phyloP scores from a whole-genome alignment of 2,888 invertebrate species.

The Pinctada fucata region DNA sequence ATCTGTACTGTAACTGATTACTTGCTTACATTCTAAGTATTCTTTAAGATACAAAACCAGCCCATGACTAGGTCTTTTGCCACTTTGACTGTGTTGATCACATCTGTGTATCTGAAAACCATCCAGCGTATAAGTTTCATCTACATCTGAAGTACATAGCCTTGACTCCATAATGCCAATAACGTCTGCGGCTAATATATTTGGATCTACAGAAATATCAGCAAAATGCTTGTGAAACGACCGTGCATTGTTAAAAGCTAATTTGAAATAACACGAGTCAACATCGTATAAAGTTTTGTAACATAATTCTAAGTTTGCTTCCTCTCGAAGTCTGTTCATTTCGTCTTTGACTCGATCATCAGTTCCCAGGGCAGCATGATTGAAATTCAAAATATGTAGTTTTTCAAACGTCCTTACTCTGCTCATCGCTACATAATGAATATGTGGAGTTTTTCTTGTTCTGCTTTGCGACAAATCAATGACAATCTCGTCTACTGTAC shows the following conservation, averaged over 20 bases:
- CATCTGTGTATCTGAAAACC: conserved; percentile 21
- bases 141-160: conserved; percentile 7
- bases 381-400: too few species aligned
- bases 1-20: too few species aligned
- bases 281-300: conserved; percentile 25
- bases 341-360: too few species aligned
- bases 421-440: conserved; percentile 44
- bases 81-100: too few species aligned
- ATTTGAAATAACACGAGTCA: conserved; percentile 9
- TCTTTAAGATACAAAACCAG: too few species aligned
- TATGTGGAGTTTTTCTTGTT: conserved; percentile 34
- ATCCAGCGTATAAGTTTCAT: conserved; percentile 8
- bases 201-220: conserved; percentile 24
- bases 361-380: too few species aligned
- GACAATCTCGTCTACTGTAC: conserved; percentile 31
- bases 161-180: conserved; percentile 31
- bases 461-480: background rate
- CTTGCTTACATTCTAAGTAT: too few species aligned
- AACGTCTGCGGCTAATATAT: conserved; percentile 17
- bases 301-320: conserved; percentile 28
- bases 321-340: too few species aligned
- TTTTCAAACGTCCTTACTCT: conserved; percentile 41
- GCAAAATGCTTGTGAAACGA: conserved; percentile 33
- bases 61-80: too few species aligned
- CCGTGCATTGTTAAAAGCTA: conserved; percentile 33